Evolutionary conservation across 2,888 invertebrate genomes (phyloP).

Genomic region (Tetheella fluctuosa): DNA sequence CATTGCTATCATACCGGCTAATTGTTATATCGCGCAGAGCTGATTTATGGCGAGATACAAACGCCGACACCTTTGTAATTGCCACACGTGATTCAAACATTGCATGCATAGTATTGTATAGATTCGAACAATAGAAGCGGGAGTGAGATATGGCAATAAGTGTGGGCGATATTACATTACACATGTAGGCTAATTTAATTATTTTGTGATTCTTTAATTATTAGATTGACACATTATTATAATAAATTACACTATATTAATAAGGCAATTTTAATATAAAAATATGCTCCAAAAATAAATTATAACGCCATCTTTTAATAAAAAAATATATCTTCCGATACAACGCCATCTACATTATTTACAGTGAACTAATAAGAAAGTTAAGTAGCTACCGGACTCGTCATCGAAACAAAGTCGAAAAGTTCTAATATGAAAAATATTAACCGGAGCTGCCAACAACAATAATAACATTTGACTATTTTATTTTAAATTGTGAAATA

Average conservation of each 20-base stretch:
- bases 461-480: background rate
- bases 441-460: background rate
- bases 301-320: conserved; percentile 24
- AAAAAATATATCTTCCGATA: conserved; percentile 17
- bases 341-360: conserved; percentile 57
- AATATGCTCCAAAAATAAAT: conserved; percentile 7
- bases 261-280: background rate
- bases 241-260: background rate
- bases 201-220: background rate
- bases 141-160: conserved; percentile 43
- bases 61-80: conserved; percentile 82
- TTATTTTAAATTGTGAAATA: conserved; percentile 33
- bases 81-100: conserved; percentile 71
- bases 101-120: conserved; percentile 68
- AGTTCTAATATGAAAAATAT: background rate
- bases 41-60: conserved; percentile 81
- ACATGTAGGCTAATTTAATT: conserved; percentile 23
- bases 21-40: conserved; percentile 83
- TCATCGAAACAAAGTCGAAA: background rate
- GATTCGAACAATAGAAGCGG: conserved; percentile 56
- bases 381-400: conserved; percentile 6
- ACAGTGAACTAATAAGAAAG: conserved; percentile 40
- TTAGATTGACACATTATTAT: background rate
- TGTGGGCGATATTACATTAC: conserved; percentile 44
- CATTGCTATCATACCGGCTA: conserved; percentile 83